Percentiles rank a stretch among this genome's conserved stretches.
phyloP scores from a whole-genome alignment of 2,113 vertebrate genomes.

The Brachyhypopomus occidentalis region DNA sequence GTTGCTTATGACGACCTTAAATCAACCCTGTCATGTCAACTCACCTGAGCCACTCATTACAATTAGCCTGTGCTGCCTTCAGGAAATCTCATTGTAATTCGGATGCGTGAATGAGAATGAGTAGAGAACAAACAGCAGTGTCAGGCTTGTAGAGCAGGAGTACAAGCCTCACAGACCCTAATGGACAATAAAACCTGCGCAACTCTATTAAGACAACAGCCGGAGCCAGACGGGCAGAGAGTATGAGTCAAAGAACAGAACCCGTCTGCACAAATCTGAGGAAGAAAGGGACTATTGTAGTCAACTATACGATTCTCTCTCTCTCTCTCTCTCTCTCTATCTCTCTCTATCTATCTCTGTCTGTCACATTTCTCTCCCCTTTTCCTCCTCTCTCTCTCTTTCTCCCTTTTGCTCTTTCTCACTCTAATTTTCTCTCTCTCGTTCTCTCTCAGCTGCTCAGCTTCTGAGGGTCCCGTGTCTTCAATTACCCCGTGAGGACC shows the following conservation, averaged over 20 bases:
- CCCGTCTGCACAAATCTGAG: background rate
- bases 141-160: background rate
- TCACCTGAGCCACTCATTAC: background rate
- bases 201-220: slow-evolving; percentile 54
- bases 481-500: slow-evolving; percentile 39
- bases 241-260: slow-evolving; percentile 28
- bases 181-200: slow-evolving; percentile 9
- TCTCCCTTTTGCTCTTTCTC: slow-evolving; percentile 6
- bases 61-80: background rate
- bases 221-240: slow-evolving; percentile 45
- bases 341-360: slow-evolving; percentile 1
- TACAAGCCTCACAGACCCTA: background rate
- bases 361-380: background rate
- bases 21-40: background rate
- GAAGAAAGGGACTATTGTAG: slow-evolving; percentile 9
- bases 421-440: background rate
- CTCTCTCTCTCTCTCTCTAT: slow-evolving; percentile 1
- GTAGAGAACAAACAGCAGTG: background rate
- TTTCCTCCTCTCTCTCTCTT: slow-evolving; percentile 8
- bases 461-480: slow-evolving; percentile 33
- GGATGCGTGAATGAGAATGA: background rate
- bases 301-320: slow-evolving; percentile 25
- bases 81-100: background rate
- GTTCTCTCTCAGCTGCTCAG: slow-evolving; percentile 18
- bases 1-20: background rate